These are phyloP conservation scores for Lates calcarifer DNA, from an alignment of 2,113 vertebrate species.

Conservation along the genomic window DNA sequence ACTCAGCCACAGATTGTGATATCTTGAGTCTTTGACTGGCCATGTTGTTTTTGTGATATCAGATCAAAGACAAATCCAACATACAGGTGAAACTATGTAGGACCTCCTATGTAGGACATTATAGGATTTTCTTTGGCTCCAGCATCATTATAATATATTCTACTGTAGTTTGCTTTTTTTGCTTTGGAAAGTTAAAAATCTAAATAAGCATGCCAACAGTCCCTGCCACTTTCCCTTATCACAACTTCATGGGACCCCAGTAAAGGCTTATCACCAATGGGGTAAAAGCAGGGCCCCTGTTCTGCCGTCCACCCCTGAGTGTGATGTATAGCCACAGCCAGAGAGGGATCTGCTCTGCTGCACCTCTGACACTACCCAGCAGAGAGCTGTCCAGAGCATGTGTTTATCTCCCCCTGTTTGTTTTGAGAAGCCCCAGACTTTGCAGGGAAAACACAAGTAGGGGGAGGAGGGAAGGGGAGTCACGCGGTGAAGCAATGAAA, in stretches of 20 bases:
- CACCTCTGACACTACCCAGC: conserved; percentile 80
- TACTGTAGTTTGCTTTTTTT: neutral
- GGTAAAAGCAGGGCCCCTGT: conserved; percentile 68
- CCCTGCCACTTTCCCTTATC: conserved; percentile 68
- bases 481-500: conserved; percentile 56
- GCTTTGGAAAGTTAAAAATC: conserved; percentile 6
- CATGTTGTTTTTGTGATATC: conserved; percentile 45
- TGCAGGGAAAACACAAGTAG: conserved; percentile 81
- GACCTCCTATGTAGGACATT: neutral
- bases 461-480: conserved; percentile 70
- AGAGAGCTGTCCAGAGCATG: conserved; percentile 79
- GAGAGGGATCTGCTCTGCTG: conserved; percentile 77
- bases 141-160: neutral
- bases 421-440: conserved; percentile 83
- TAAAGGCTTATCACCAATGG: conserved; percentile 66
- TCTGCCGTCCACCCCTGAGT: conserved; percentile 70
- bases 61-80: conserved; percentile 21
- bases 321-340: conserved; percentile 76
- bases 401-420: conserved; percentile 84
- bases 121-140: conserved; percentile 10
- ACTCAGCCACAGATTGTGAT: conserved; percentile 41
- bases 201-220: conserved; percentile 16
- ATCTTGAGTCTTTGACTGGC: conserved; percentile 34
- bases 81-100: conserved; percentile 1
- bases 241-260: conserved; percentile 46